These are phyloP conservation scores for Pipistrellus kuhlii DNA, from an alignment of 2,797 vertebrate species.

Conservation along the genomic window DNA sequence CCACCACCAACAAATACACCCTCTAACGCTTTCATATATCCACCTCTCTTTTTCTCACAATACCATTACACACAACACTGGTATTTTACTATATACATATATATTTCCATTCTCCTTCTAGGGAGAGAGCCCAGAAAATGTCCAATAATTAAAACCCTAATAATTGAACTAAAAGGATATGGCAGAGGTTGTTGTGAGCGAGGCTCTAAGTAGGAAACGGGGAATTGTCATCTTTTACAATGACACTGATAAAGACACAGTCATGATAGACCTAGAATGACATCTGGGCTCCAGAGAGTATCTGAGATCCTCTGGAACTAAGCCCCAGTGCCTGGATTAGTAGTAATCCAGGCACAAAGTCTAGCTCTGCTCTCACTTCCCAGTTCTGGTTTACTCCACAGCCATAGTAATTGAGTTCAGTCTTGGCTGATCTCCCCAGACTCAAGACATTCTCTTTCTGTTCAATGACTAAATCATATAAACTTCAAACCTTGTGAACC, in stretches of 20 bases:
- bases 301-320: not conserved
- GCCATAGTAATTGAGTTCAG: not conserved
- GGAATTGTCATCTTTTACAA: not conserved
- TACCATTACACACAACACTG: not conserved
- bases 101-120: not conserved
- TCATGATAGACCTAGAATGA: not conserved
- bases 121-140: not conserved
- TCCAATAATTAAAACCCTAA: not conserved
- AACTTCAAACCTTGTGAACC: not conserved
- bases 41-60: not conserved
- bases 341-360: not conserved
- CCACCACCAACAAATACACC: not conserved
- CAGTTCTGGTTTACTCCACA: not conserved
- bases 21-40: not conserved
- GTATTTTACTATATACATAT: not conserved
- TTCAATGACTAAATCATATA: not conserved
- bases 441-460: not conserved
- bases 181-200: rapidly evolving
- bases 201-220: not conserved
- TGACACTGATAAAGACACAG: not conserved
- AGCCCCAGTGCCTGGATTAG: not conserved
- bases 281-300: not conserved
- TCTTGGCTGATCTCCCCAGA: not conserved
- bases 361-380: not conserved
- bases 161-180: not conserved